Percentiles rank a stretch among this genome's conserved stretches.
Conservation (phyloP, 2,113 vertebrate genomes). For the Entosphenus tridentatus region DNA sequence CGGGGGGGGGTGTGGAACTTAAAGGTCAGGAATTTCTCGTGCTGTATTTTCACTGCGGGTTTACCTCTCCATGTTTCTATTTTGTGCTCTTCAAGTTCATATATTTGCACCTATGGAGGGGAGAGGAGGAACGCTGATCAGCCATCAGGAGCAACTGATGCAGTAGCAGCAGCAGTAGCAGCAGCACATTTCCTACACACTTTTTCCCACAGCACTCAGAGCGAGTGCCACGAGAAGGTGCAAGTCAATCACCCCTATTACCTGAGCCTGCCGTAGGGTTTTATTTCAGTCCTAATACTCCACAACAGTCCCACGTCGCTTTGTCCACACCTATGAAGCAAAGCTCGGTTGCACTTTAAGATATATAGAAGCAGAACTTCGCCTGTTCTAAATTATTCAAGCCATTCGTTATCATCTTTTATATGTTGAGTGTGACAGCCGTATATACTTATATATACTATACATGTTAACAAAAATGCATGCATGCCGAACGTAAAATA, state of each 20-base stretch:
- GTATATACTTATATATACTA: not conserved
- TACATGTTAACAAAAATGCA: not conserved
- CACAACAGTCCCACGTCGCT: too few species aligned
- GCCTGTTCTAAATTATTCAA: too few species aligned
- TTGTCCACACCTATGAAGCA: too few species aligned
- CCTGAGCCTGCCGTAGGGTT: too few species aligned
- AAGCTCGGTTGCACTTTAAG: too few species aligned
- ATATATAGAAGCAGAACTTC: too few species aligned
- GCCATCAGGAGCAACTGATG: not conserved
- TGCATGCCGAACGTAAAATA: not conserved
- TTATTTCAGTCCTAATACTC: too few species aligned
- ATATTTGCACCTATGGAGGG: constrained; percentile 63
- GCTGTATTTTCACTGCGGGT: constrained; percentile 6
- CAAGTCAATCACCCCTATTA: not conserved
- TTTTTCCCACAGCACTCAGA: not conserved
- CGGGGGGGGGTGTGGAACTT: not conserved
- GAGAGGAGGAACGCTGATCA: not conserved
- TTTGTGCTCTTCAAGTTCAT: constrained; percentile 90
- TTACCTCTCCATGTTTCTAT: constrained; percentile 96
- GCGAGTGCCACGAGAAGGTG: not conserved
- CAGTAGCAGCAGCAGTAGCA: not conserved
- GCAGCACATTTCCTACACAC: not conserved
- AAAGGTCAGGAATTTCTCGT: not conserved
- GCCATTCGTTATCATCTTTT: too few species aligned
- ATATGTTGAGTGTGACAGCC: not conserved